These are phyloP conservation scores for Macrophya annulata DNA, from an alignment of 2,888 invertebrate species.

Conservation along the genomic window DNA sequence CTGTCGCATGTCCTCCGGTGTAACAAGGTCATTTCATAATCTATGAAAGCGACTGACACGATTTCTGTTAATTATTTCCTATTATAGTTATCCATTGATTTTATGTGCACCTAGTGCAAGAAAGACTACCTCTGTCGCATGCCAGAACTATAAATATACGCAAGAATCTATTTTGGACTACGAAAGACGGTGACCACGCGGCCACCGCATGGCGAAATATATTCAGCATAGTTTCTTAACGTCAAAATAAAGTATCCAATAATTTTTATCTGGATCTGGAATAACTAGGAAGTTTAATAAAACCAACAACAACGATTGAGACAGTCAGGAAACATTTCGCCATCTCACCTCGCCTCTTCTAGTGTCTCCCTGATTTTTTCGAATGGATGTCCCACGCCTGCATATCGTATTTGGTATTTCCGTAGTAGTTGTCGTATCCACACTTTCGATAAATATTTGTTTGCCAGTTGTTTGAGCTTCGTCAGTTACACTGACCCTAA, in stretches of 20 bases:
- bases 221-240: neutral
- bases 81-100: neutral
- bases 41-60: no score
- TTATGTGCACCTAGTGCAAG: neutral
- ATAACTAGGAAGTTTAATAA: no score
- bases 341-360: neutral
- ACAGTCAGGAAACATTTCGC: no score
- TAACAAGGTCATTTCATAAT: no score
- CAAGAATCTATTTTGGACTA: neutral
- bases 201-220: neutral
- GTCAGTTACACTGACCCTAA: neutral
- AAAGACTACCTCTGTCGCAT: neutral
- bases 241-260: neutral
- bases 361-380: neutral
- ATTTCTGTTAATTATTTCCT: no score
- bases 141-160: constrained; percentile 20
- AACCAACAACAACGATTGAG: no score
- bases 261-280: neutral
- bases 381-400: neutral
- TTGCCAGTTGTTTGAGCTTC: neutral
- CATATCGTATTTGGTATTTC: neutral
- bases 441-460: neutral
- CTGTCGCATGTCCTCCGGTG: no score
- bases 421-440: neutral
- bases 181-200: constrained; percentile 4